Evolutionary conservation across 2,888 invertebrate genomes (phyloP), one percentile per base, ranked within the genome.

Genomic region (Lasiommata megera): DNA sequence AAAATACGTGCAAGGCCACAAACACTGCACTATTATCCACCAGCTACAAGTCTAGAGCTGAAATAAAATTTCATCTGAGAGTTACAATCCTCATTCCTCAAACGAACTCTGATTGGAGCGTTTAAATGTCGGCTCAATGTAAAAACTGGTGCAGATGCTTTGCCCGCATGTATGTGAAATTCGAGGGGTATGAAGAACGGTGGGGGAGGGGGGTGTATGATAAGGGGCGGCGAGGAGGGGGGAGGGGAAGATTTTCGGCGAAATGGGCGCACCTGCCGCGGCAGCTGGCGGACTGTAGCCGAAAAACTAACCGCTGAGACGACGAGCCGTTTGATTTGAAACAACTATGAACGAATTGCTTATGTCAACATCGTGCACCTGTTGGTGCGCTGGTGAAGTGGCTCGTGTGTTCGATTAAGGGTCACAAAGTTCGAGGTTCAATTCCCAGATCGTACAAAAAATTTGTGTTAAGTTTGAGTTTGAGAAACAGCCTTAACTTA

Each of bases 231-330:
- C n/a, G n/a, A n/a, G 37, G 57, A 16, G 36, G 34, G 17, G n/a
- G 52, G 31, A 36, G 38, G 62, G 59, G 44, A 16, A 34, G 56
- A 63, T 61, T 64, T 65, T 63, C 63, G 64, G 58, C 79, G 77
- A 79, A 82, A 70, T 61, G 60, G 43, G 57, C 56, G 68, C 84
- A 83, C 82, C 83, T 84, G 83, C 71, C 70, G 55, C 58, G 60
- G 43, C 63, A 63, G 63, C 58, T 61, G 67, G 56, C 48, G 56
- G 50, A 57, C 69, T 64, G 62, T 65, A 62, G 66, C 60, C 63
- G 52, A 63, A 67, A 65, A 66, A 65, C 61, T 56, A 51, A 54
- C 59, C 58, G 66, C 23, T 16, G 16, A 9, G 46, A 12, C 31
- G 46, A 16, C 29, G 2, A 46, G 46, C 16, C 29, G 60, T 11